Evolutionary conservation across 2,888 invertebrate species (phyloP), one percentile per base, ranked within the genome.

Genomic region (Nomada goodeniana): DNA sequence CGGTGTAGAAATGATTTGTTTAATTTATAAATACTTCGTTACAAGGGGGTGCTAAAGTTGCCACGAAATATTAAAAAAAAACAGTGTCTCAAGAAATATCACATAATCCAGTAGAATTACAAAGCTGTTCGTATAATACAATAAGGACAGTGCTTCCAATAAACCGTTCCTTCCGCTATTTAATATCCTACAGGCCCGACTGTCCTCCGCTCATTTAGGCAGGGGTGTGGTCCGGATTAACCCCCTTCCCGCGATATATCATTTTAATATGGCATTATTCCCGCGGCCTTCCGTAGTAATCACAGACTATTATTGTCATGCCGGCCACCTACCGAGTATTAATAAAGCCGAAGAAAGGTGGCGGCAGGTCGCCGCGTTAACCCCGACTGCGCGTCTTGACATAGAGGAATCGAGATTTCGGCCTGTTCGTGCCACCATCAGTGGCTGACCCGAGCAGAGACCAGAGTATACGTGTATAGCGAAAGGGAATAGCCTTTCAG

Each of bases 251-350:
- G 67, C 60, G 61, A 76, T 85, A 78, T 85, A 86, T 86, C 86
- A 86, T 79, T 87, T 82, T 86, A 87, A 86, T 82, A 80, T 78
- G 74, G 76, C 82, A 85, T 87, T 86, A 87, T 87, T 87, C 82
- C 65, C 57, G 73, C 50, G 80, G 85, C 88, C 88, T 86, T 86
- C 81, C 84, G 71, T 71, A 70, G 83, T 88, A 88, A 88, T 88
- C 89, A 88, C 80, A 57, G 65, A n/a, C 86, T 85, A 86, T 87
- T 87, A 84, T 87, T 87, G 88, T 88, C 86, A 76, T 67, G 84
- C 74, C 80, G 89, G 89, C 90, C 90, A 90, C 89, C 91, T 88
- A 90, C 90, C 86, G 90, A 77, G 90, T 91, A 91, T 91, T 91
- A 91, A 91, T 91, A 91, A 91, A 89, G 83, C 86, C 86, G 90